phyloP scores from a whole-genome alignment of 2,113 vertebrate genomes.

The Bujurquina vittata region DNA sequence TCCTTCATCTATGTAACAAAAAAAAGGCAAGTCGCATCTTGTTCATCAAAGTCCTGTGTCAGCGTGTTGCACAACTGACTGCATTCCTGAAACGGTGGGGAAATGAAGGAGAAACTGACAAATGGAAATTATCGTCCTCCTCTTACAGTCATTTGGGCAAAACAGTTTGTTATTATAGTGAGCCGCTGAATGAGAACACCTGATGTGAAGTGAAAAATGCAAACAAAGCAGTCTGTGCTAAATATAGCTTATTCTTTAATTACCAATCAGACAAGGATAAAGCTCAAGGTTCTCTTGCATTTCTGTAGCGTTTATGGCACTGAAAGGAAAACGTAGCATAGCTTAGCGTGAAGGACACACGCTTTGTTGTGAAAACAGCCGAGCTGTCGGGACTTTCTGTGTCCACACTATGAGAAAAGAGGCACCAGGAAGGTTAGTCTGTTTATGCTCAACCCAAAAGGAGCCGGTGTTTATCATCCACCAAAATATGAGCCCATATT shows the following conservation, averaged over 20 bases:
- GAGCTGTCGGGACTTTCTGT: slow-evolving; percentile 38
- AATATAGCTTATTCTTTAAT: neutral
- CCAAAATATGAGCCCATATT: slow-evolving; percentile 78
- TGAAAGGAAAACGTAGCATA: slow-evolving; percentile 10
- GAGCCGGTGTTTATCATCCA: slow-evolving; percentile 68
- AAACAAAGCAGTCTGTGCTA: slow-evolving; percentile 8
- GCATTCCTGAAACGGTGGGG: slow-evolving; percentile 35
- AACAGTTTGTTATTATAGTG: neutral
- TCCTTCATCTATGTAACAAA: neutral
- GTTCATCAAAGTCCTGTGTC: slow-evolving; percentile 53
- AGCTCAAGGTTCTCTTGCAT: slow-evolving; percentile 16
- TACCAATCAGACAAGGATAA: neutral
- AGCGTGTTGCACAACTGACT: slow-evolving; percentile 46
- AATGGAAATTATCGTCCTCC: neutral
- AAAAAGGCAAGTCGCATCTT: slow-evolving; percentile 63
- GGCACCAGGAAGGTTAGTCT: slow-evolving; percentile 61
- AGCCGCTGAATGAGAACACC: neutral
- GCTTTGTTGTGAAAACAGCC: slow-evolving; percentile 68
- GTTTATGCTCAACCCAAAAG: slow-evolving; percentile 69
- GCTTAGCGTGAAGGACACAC: slow-evolving; percentile 45
- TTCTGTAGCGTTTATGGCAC: neutral
- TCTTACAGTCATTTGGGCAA: neutral
- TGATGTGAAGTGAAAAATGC: neutral
- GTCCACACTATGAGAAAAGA: slow-evolving; percentile 40
- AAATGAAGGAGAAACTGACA: slow-evolving; percentile 8